Conservation (phyloP, 2,797 vertebrate genomes). For the Sebastes paucispinis region DNA sequence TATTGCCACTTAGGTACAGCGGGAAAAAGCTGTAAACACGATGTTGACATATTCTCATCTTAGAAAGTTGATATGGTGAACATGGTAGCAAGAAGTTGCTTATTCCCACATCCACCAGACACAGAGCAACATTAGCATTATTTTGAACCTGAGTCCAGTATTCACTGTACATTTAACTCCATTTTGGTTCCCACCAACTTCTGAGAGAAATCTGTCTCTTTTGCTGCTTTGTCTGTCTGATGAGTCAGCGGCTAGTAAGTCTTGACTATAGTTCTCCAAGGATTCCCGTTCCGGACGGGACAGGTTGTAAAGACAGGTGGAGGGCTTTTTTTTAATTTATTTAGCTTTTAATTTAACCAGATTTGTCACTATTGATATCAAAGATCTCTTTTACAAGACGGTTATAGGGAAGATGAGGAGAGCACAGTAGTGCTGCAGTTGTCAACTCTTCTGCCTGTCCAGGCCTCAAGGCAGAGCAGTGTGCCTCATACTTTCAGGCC, state of each 20-base stretch:
- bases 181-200: neutral
- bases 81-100: no score
- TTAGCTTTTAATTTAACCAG: neutral
- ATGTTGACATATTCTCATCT: no score
- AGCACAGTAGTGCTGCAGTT: neutral
- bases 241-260: neutral
- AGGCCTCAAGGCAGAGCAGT: neutral
- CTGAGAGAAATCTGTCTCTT: neutral
- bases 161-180: neutral
- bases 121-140: neutral
- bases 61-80: no score
- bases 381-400: no score
- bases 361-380: neutral
- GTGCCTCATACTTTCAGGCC: neutral
- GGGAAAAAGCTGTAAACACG: no score
- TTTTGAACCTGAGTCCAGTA: neutral
- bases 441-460: neutral
- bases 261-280: neutral
- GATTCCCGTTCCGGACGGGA: neutral
- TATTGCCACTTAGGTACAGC: no score
- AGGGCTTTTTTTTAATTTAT: neutral
- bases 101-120: no score
- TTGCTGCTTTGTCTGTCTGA: no score
- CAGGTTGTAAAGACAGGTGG: neutral
- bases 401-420: neutral